Evolutionary conservation across 1,140 invertebrate genomes (phyloP), one percentile per base, ranked within the genome.

Genomic region (Calliphora vicina): DNA sequence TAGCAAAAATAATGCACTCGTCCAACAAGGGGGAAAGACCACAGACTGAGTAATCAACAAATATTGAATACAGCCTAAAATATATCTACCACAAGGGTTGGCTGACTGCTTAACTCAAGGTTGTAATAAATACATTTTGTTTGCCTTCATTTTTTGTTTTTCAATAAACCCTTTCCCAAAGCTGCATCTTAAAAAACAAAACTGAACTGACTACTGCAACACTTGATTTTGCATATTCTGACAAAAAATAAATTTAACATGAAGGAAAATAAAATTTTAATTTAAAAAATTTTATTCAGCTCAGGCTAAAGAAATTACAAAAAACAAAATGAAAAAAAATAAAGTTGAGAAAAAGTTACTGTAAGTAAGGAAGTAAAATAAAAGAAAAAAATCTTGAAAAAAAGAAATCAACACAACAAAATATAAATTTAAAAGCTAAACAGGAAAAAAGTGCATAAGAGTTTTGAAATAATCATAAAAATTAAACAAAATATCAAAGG

Each of bases 181-280:
- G 15, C 50, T n/a, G 15, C 50, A 17, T 35, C 50, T 6, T 57
- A n/a, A 17, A 57, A 17, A n/a, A 17, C 17, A 1, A 13, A 1
- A 57, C 0, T 17, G 3, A 17, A 17, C 50, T 57, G 50, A 57
- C 50, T 76, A 27, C 35, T 76, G 73, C 73, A 76, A 76, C 29
- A 76, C 73, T 76, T 76, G 73, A 76, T 76, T 76, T 76, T 76
- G 73, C 73, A 76, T 76, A 35, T 20, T 20, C 13, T 20, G 61
- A 67, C 20, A 67, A 67, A 9, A 12, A 17, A 61, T 6, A 27
- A 73, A 35, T 35, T 35, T 29, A 29, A n/a, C 35, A 20, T 35
- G 15, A 42, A 76, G 10, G 29, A 26, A 35, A 35, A 35, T 35
- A 73, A 76, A 76, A 67, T 20, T 9, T 67, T 67, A 67, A 67